Conservation (phyloP, 1,140 invertebrate species). For the Zophobas morio region DNA sequence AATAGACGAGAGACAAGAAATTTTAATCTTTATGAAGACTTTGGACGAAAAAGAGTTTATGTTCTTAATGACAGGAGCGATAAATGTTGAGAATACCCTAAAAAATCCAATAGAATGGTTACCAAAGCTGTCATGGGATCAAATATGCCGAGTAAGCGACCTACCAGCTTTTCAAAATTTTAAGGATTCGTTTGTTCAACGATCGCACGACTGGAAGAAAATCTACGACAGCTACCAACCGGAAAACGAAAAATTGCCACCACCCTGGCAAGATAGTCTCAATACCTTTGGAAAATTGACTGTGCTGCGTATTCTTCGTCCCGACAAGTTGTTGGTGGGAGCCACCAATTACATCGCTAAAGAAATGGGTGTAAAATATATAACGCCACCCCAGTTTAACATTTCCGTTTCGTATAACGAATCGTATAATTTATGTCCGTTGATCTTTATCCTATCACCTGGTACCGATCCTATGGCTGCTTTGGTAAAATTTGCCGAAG, state of each 20-base stretch:
- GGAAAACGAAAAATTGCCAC: slow-evolving; percentile 68
- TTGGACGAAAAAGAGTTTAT: slow-evolving; percentile 82
- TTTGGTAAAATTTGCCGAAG: slow-evolving; percentile 84
- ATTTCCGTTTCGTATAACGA: slow-evolving; percentile 88
- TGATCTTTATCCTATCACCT: slow-evolving; percentile 93
- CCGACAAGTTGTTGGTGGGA: slow-evolving; percentile 83
- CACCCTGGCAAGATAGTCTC: slow-evolving; percentile 77
- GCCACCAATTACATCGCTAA: slow-evolving; percentile 77
- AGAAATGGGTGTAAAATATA: slow-evolving; percentile 85
- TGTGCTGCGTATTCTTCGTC: slow-evolving; percentile 84
- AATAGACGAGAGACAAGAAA: slow-evolving; percentile 90
- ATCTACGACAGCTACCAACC: slow-evolving; percentile 81
- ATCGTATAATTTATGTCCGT: slow-evolving; percentile 85
- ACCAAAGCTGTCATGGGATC: slow-evolving; percentile 85
- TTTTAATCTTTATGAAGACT: slow-evolving; percentile 77
- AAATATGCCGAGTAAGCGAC: slow-evolving; percentile 83
- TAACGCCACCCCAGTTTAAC: slow-evolving; percentile 90
- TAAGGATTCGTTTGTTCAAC: slow-evolving; percentile 69
- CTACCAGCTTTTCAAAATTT: slow-evolving; percentile 75
- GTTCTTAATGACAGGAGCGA: slow-evolving; percentile 89
- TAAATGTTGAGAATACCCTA: slow-evolving; percentile 79
- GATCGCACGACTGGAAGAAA: slow-evolving; percentile 78
- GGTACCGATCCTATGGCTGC: slow-evolving; percentile 92
- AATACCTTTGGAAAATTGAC: slow-evolving; percentile 86
- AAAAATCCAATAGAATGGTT: slow-evolving; percentile 87